A percentile compares a stretch with the other conserved stretches of the same genome.
These are phyloP conservation scores for Tolypeutes matacus DNA, from an alignment of 2,797 vertebrate species.

Conservation along the genomic window DNA sequence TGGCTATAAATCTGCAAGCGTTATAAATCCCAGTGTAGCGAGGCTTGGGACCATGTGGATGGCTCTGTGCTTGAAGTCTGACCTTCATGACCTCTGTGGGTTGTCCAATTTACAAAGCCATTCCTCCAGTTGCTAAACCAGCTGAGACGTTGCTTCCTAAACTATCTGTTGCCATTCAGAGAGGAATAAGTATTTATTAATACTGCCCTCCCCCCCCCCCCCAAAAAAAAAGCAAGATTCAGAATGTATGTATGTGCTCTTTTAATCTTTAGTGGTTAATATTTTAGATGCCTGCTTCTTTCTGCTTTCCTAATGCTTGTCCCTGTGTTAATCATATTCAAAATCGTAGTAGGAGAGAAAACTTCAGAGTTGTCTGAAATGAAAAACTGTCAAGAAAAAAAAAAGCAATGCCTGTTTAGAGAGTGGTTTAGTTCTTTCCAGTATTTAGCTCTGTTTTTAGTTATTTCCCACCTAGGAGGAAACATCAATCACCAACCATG, in stretches of 20 bases:
- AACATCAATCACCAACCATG: not conserved
- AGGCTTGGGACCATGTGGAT: slow-evolving; percentile 89
- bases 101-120: slow-evolving; percentile 93
- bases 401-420: not conserved
- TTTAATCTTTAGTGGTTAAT: not conserved
- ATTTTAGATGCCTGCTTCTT: not conserved
- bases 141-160: slow-evolving; percentile 91
- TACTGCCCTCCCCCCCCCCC: too few species aligned
- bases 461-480: not conserved
- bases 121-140: slow-evolving; percentile 92
- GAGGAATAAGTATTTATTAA: not conserved
- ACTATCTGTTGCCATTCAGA: slow-evolving; percentile 54
- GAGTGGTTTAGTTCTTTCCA: not conserved
- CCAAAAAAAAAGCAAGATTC: not conserved
- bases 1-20: slow-evolving; percentile 93
- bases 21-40: slow-evolving; percentile 93
- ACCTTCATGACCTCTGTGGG: slow-evolving; percentile 95
- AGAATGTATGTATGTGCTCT: not conserved
- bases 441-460: not conserved
- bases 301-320: not conserved
- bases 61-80: slow-evolving; percentile 93
- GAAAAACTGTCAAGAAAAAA: not conserved
- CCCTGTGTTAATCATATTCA: not conserved
- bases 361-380: not conserved
- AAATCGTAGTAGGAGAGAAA: not conserved